These are phyloP conservation scores for Apis cerana DNA, from an alignment of 1,140 invertebrate genomes.

Conservation along the genomic window DNA sequence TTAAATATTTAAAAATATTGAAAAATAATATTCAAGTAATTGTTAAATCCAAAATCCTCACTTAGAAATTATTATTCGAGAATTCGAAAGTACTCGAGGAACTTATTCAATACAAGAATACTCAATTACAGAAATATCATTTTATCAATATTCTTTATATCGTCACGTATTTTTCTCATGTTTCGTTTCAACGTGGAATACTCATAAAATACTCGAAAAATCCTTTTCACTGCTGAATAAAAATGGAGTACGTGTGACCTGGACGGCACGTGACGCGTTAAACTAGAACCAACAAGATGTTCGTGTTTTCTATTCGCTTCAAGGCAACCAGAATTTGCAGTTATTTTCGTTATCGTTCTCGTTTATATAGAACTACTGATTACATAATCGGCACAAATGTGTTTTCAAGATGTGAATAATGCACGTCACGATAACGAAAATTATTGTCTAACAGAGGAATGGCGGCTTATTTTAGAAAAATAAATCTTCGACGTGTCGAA, in stretches of 20 bases:
- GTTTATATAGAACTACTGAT: slow-evolving; percentile 39
- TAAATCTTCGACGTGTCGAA: neutral
- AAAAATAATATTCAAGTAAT: neutral
- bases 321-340: neutral
- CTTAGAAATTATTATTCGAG: too few species aligned
- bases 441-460: slow-evolving; percentile 6
- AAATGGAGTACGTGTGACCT: slow-evolving; percentile 1
- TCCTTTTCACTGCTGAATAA: neutral
- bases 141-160: neutral
- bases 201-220: neutral
- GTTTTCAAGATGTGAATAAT: neutral
- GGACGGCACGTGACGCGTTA: neutral
- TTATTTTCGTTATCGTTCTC: slow-evolving; percentile 37
- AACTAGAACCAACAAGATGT: neutral
- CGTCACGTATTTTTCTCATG: neutral
- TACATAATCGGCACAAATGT: neutral
- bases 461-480: neutral
- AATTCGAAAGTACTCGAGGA: too few species aligned
- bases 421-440: slow-evolving; percentile 30
- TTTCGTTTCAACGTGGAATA: neutral
- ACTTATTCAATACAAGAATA: neutral
- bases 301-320: neutral
- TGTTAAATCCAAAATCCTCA: too few species aligned
- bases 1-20: neutral
- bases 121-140: neutral